Percentiles rank a stretch among this genome's conserved stretches.
Conservation (phyloP, 2,797 vertebrate species). For the Clamator glandarius region DNA sequence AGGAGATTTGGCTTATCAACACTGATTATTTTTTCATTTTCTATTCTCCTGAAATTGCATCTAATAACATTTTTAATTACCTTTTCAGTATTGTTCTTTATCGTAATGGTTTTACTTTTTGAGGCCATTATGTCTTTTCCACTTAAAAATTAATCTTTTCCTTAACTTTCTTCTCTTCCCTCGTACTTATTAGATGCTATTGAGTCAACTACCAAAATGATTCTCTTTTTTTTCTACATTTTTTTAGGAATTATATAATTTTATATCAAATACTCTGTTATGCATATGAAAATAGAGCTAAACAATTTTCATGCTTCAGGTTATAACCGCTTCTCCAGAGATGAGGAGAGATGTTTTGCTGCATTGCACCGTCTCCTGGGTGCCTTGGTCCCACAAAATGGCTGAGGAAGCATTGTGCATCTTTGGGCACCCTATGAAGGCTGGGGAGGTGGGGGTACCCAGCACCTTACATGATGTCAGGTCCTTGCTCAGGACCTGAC, state of each 20-base stretch:
- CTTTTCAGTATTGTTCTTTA: slow-evolving; percentile 13
- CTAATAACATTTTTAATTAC: slow-evolving; percentile 34
- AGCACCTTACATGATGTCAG: neutral
- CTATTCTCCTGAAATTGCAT: slow-evolving; percentile 14
- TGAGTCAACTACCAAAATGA: neutral
- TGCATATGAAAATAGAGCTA: neutral
- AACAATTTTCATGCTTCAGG: neutral
- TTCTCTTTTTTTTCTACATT: neutral
- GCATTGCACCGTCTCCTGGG: neutral
- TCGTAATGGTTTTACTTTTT: neutral
- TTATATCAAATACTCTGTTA: slow-evolving; percentile 8
- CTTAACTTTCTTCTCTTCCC: slow-evolving; percentile 16
- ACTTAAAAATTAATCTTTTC: slow-evolving; percentile 25
- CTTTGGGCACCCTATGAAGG: neutral
- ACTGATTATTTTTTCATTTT: neutral
- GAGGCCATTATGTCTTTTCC: neutral
- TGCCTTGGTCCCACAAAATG: neutral
- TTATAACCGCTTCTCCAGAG: neutral
- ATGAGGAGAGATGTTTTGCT: neutral
- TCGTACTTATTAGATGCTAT: neutral
- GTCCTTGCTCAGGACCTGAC: neutral
- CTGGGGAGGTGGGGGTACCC: neutral
- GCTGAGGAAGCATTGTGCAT: neutral
- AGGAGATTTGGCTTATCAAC: slow-evolving; percentile 29
- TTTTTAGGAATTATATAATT: slow-evolving; percentile 16